A percentile compares a stretch with the other conserved stretches of the same genome.
These are phyloP conservation scores for Aphidius ervi DNA, from an alignment of 1,140 invertebrate species.

Conservation along the genomic window DNA sequence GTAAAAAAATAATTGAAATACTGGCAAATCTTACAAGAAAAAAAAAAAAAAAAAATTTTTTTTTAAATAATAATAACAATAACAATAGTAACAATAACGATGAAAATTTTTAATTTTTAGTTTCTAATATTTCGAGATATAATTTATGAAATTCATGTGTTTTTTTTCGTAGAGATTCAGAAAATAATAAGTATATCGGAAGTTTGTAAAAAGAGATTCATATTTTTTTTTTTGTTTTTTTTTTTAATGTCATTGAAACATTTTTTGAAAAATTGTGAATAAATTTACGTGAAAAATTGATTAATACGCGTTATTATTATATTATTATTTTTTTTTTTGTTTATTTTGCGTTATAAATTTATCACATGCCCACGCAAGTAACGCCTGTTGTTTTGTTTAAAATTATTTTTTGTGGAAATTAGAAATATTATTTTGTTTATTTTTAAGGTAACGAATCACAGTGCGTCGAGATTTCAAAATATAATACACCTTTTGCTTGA, in stretches of 20 bases:
- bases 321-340: no score
- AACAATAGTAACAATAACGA: background rate
- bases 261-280: constrained; percentile 4
- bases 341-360: no score
- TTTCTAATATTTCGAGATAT: background rate
- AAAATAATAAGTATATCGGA: no score
- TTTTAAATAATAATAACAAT: constrained; percentile 1
- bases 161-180: background rate
- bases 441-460: constrained; percentile 22
- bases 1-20: constrained; percentile 40
- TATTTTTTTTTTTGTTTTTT: no score
- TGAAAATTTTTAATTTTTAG: background rate
- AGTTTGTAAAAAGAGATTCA: no score
- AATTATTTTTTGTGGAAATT: no score
- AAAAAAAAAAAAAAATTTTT: constrained; percentile 19
- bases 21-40: constrained; percentile 51
- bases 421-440: background rate
- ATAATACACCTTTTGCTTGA: constrained; percentile 10
- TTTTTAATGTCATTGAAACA: background rate
- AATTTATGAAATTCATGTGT: constrained; percentile 2
- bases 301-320: no score
- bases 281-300: background rate
- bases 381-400: no score
- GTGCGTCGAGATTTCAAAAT: constrained; percentile 18
- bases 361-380: no score